These are phyloP conservation scores for Dromaius novaehollandiae DNA, from an alignment of 2,113 vertebrate species.

Conservation along the genomic window DNA sequence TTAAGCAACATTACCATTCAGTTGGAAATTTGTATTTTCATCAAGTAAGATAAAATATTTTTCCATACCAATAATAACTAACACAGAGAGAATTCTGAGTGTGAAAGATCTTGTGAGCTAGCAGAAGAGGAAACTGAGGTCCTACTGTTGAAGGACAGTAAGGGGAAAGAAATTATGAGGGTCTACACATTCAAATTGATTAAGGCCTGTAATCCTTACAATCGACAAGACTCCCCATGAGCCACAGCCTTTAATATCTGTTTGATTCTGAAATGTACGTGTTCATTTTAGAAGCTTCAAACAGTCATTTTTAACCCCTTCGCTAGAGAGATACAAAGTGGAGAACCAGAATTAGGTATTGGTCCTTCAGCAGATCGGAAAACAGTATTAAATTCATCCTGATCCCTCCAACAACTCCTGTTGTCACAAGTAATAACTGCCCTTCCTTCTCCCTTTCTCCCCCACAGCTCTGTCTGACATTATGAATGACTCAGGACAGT, in stretches of 20 bases:
- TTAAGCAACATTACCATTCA: neutral
- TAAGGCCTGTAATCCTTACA: neutral
- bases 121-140: neutral
- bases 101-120: neutral
- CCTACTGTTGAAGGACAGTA: neutral
- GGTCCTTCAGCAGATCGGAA: neutral
- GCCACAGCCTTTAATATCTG: neutral
- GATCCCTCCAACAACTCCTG: neutral
- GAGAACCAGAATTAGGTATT: neutral
- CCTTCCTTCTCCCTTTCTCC: neutral
- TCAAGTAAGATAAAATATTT: neutral
- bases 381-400: neutral
- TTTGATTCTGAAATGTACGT: neutral
- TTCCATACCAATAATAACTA: neutral
- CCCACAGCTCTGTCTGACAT: neutral
- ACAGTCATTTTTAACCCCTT: neutral
- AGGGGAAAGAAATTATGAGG: neutral
- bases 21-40: neutral
- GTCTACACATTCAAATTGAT: neutral
- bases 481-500: neutral
- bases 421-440: neutral
- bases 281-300: neutral
- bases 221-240: neutral
- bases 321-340: neutral
- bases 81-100: neutral